phyloP scores from a whole-genome alignment of 2,888 invertebrate genomes.

The Dione juno region DNA sequence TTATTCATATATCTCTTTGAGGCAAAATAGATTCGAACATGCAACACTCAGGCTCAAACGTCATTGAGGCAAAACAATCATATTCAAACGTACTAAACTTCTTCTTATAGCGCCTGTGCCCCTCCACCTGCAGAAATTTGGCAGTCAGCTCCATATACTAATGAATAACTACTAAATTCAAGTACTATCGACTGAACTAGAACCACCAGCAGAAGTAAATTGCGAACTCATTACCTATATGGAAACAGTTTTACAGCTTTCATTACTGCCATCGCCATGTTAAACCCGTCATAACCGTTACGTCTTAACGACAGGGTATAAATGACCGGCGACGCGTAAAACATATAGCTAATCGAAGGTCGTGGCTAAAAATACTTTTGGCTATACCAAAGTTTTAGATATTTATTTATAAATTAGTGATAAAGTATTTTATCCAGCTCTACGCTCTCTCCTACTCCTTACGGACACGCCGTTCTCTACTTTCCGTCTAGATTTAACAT shows the following conservation, averaged over 20 bases:
- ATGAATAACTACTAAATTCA: background rate
- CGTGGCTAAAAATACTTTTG: constrained; percentile 33
- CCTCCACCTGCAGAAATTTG: too few species aligned
- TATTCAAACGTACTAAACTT: too few species aligned
- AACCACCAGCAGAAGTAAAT: background rate
- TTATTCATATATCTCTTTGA: too few species aligned
- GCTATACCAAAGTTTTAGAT: background rate
- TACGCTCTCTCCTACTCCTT: too few species aligned
- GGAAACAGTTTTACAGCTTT: constrained; percentile 27
- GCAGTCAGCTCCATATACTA: background rate
- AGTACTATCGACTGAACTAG: background rate
- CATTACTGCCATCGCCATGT: constrained; percentile 33
- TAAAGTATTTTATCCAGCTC: too few species aligned
- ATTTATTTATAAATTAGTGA: too few species aligned
- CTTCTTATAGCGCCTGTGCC: too few species aligned
- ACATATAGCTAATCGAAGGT: constrained; percentile 75
- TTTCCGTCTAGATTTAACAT: too few species aligned
- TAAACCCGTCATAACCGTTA: constrained; percentile 65
- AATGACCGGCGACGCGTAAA: constrained; percentile 67
- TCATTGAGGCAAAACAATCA: background rate
- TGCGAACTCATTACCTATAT: constrained; percentile 33
- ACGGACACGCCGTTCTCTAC: too few species aligned
- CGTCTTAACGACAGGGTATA: constrained; percentile 69
- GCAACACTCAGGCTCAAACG: background rate
- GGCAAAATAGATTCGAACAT: background rate